Evolutionary conservation across 2,888 invertebrate species (phyloP).

Genomic region (Machimus atricapillus): DNA sequence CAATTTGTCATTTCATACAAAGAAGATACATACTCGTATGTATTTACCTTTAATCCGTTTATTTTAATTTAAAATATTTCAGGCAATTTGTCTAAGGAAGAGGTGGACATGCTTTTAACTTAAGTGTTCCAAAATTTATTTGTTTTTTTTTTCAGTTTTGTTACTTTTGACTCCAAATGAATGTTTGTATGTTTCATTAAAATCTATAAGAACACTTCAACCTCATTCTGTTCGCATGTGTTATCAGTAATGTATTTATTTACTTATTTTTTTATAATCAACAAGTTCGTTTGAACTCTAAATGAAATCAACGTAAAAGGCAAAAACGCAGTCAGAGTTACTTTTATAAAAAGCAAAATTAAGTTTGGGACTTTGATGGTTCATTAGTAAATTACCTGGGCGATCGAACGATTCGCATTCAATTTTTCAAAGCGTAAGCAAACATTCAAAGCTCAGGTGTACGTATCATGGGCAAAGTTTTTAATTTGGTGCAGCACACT

Average conservation of each 20-base stretch:
- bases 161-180: no score
- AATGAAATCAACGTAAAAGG: neutral
- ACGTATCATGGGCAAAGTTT: neutral
- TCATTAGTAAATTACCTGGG: neutral
- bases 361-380: neutral
- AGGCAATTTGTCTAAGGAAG: no score
- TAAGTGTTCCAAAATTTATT: no score
- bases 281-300: neutral
- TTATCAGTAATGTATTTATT: neutral
- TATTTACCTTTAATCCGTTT: no score
- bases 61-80: no score
- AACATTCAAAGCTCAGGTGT: neutral
- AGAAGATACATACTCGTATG: no score
- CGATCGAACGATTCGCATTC: neutral
- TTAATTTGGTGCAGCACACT: neutral
- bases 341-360: neutral
- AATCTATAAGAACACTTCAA: no score
- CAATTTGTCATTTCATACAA: no score
- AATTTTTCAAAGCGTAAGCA: neutral
- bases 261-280: neutral
- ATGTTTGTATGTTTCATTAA: no score
- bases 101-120: no score
- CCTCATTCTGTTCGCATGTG: no score
- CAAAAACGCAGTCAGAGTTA: neutral
- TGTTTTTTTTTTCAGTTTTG: no score